Evolutionary conservation across 2,888 invertebrate genomes (phyloP).

Genomic region (Cenopis cana): DNA sequence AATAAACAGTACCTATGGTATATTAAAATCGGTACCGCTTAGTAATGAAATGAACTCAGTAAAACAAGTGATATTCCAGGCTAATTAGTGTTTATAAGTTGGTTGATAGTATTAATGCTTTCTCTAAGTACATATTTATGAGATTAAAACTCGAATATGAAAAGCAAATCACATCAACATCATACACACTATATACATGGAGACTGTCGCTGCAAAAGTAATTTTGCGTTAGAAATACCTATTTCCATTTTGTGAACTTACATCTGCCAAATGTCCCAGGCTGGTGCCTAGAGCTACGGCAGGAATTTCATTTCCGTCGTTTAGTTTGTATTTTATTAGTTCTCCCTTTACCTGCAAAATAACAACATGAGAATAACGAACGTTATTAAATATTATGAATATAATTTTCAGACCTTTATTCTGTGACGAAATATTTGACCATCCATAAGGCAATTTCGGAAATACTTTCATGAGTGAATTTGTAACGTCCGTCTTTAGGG

Average conservation of each 20-base stretch:
- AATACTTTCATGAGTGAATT: background rate
- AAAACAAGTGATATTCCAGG: too few species aligned
- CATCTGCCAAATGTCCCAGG: conserved; percentile 71
- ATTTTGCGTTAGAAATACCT: conserved; percentile 23
- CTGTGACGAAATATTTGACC: background rate
- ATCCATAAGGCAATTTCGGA: background rate
- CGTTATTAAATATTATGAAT: background rate
- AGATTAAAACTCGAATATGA: background rate
- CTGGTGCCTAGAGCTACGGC: conserved; percentile 74
- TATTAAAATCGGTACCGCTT: too few species aligned
- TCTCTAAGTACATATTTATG: background rate
- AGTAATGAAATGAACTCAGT: too few species aligned
- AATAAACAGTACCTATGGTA: too few species aligned
- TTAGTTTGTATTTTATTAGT: conserved; percentile 57
- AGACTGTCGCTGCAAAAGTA: background rate
- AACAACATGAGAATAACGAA: conserved; percentile 41
- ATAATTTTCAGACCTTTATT: background rate
- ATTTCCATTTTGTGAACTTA: conserved; percentile 55
- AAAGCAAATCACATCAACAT: background rate
- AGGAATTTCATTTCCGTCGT: conserved; percentile 72
- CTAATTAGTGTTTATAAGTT: too few species aligned
- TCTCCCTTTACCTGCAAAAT: conserved; percentile 50
- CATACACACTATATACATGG: background rate
- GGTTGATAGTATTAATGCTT: background rate
- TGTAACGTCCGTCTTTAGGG: background rate